Evolutionary conservation across 2,113 vertebrate genomes (phyloP).

Genomic region (Plotosus lineatus): DNA sequence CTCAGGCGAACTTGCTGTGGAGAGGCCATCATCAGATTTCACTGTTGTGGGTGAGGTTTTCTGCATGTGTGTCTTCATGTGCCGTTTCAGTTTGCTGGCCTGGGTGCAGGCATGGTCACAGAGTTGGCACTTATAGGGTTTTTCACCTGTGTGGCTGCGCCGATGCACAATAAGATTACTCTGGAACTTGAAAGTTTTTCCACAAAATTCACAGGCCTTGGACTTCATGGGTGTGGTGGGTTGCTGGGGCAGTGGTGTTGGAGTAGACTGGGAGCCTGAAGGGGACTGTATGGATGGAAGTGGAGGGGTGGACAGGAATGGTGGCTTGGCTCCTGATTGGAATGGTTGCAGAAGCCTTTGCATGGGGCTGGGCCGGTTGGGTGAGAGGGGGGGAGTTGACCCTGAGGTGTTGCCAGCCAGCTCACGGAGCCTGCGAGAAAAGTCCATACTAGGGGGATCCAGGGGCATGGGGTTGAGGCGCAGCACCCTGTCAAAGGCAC

Average conservation of each 20-base stretch:
- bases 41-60: conserved; percentile 94
- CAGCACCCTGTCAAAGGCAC: conserved; percentile 99
- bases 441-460: conserved; percentile 99
- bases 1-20: conserved; percentile 93
- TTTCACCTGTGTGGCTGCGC: conserved; percentile 98
- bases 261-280: conserved; percentile 88
- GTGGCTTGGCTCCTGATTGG: conserved; percentile 93
- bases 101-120: conserved; percentile 99
- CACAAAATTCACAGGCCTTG: conserved; percentile 99
- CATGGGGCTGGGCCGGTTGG: conserved; percentile 96
- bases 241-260: conserved; percentile 67
- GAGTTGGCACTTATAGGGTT: conserved; percentile 98
- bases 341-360: conserved; percentile 99
- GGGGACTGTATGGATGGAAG: conserved; percentile 93
- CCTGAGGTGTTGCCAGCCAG: conserved; percentile 94
- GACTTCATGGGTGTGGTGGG: conserved; percentile 83
- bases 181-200: conserved; percentile 99
- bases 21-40: conserved; percentile 96
- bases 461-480: conserved; percentile 98
- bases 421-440: conserved; percentile 97
- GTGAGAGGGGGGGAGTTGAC: conserved; percentile 94
- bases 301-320: conserved; percentile 94
- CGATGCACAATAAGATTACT: conserved; percentile 98
- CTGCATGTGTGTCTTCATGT: conserved; percentile 99
- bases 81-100: conserved; percentile 98